Evolutionary conservation across 2,888 invertebrate genomes (phyloP).

Genomic region (Anthophora plumipes): DNA sequence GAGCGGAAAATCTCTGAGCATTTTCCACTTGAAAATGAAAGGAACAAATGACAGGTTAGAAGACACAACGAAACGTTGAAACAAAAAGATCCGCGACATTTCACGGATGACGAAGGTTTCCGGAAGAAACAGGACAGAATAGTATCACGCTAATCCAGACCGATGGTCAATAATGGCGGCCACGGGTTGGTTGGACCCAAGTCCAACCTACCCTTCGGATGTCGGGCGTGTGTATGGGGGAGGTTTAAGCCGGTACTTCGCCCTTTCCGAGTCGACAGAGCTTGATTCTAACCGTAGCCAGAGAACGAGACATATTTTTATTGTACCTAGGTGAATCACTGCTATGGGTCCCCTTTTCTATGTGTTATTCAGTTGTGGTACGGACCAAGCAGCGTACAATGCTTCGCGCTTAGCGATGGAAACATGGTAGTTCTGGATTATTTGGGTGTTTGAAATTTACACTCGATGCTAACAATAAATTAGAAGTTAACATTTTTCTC

Average conservation of each 20-base stretch:
- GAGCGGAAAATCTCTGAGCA: conserved; percentile 15
- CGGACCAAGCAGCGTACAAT: not conserved
- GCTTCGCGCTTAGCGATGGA: not conserved
- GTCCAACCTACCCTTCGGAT: conserved; percentile 67
- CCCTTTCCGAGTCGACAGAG: conserved; percentile 57
- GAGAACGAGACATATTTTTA: conserved; percentile 74
- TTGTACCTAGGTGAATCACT: conserved; percentile 75
- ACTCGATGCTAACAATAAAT: not conserved
- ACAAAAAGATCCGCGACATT: conserved; percentile 33
- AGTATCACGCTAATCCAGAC: conserved; percentile 72
- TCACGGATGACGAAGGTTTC: conserved; percentile 46
- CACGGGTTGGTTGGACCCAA: conserved; percentile 68
- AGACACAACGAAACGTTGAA: not conserved
- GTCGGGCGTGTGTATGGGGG: conserved; percentile 67
- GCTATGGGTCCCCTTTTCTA: conserved; percentile 46
- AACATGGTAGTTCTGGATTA: conserved; percentile 2
- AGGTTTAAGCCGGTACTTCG: conserved; percentile 65
- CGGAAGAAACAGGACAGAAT: conserved; percentile 43
- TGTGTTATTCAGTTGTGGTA: conserved; percentile 37
- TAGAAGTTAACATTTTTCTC: not conserved
- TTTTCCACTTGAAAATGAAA: conserved; percentile 16
- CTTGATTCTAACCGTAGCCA: conserved; percentile 53
- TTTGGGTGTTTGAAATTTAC: not conserved
- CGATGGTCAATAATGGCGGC: conserved; percentile 79
- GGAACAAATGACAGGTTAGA: conserved; percentile 14